Conservation (phyloP, 2,888 invertebrate genomes). For the Luperina testacea region DNA sequence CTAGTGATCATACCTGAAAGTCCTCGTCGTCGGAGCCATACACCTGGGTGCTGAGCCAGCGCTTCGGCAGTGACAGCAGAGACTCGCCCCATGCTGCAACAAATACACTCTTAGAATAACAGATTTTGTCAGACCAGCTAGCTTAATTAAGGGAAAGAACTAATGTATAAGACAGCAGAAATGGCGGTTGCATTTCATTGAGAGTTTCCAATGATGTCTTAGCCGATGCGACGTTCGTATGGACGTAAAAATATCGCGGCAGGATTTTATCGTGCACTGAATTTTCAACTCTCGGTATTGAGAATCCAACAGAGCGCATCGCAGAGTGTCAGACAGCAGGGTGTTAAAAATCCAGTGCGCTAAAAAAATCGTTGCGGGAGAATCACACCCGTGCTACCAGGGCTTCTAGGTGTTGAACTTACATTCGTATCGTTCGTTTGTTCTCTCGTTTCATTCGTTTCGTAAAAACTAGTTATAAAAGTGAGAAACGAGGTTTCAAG, state of each 20-base stretch:
- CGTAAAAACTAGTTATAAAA: background rate
- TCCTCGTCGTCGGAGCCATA: constrained; percentile 83
- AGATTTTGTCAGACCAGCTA: background rate
- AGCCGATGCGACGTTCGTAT: background rate
- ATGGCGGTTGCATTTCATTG: background rate
- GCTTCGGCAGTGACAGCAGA: constrained; percentile 92
- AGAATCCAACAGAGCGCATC: too few species aligned
- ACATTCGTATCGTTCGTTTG: too few species aligned
- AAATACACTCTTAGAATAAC: constrained; percentile 46
- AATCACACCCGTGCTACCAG: too few species aligned
- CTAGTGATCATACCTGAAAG: constrained; percentile 74
- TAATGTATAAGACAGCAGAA: background rate
- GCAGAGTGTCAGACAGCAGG: too few species aligned
- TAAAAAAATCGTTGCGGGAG: too few species aligned
- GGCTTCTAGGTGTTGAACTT: too few species aligned
- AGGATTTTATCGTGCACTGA: too few species aligned
- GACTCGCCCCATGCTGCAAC: constrained; percentile 94
- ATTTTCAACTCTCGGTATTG: too few species aligned
- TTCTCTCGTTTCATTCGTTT: too few species aligned
- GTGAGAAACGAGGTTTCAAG: background rate
- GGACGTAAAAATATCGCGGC: too few species aligned
- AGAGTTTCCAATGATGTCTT: too few species aligned
- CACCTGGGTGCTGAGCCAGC: constrained; percentile 91
- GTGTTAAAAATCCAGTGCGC: too few species aligned
- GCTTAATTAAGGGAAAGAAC: background rate